These are phyloP conservation scores for Diaprepes abbreviatus DNA, from an alignment of 2,888 invertebrate genomes.

Conservation along the genomic window DNA sequence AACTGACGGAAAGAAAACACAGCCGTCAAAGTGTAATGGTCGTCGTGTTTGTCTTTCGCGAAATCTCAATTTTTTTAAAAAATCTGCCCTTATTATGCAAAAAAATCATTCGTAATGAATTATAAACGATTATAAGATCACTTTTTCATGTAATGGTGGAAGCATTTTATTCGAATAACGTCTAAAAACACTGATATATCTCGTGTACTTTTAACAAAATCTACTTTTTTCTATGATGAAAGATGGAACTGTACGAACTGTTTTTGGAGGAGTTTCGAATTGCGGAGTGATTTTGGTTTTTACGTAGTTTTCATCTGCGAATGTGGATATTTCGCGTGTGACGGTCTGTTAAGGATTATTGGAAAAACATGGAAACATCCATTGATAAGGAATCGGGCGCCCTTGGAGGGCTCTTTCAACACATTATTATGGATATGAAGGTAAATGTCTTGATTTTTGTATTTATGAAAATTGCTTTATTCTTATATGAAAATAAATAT, in stretches of 20 bases:
- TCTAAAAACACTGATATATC: constrained; percentile 4
- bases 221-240: constrained; percentile 29
- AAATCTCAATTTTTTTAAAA: constrained; percentile 37
- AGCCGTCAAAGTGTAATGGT: constrained; percentile 54
- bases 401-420: constrained; percentile 93
- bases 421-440: constrained; percentile 97
- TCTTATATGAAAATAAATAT: no score
- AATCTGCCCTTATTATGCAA: constrained; percentile 24
- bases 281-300: constrained; percentile 10
- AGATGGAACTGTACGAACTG: constrained; percentile 34
- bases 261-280: constrained; percentile 19
- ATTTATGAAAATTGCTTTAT: background rate
- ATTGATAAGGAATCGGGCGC: constrained; percentile 89
- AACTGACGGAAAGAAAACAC: constrained; percentile 54
- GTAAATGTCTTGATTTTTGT: constrained; percentile 69
- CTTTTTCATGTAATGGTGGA: constrained; percentile 10
- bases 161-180: background rate
- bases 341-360: constrained; percentile 16
- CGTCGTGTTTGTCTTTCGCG: constrained; percentile 45
- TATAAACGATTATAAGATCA: background rate
- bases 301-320: constrained; percentile 11
- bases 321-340: constrained; percentile 31
- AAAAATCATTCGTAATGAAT: constrained; percentile 31
- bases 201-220: constrained; percentile 21
- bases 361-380: constrained; percentile 74